phyloP scores from a whole-genome alignment of 1,140 invertebrate genomes.

The Thrips palmi region DNA sequence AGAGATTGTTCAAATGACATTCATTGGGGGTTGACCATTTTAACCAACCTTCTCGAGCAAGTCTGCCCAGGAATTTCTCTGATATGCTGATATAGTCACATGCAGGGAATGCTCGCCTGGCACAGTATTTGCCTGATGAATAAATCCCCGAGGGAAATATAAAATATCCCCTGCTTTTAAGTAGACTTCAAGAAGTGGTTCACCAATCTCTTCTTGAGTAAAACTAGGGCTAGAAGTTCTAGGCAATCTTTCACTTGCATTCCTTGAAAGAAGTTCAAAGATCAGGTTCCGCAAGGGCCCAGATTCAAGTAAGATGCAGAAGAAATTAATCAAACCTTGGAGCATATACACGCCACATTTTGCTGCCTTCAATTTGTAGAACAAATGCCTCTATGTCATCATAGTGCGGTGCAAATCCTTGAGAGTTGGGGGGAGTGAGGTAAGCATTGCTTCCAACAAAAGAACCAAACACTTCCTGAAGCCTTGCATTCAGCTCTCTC shows the following conservation, averaged over 20 bases:
- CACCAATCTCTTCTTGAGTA: slow-evolving; percentile 50
- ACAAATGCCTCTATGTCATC: slow-evolving; percentile 99
- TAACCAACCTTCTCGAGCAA: slow-evolving; percentile 48
- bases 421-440: slow-evolving; percentile 82
- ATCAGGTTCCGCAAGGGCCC: not conserved
- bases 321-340: slow-evolving; percentile 30
- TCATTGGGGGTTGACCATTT: too few relatives aligned
- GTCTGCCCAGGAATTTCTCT: slow-evolving; percentile 79
- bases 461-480: slow-evolving; percentile 89
- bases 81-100: slow-evolving; percentile 80
- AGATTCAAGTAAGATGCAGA: not conserved
- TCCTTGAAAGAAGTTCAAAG: slow-evolving; percentile 17
- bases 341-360: slow-evolving; percentile 82
- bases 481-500: slow-evolving; percentile 33
- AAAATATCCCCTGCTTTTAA: slow-evolving; percentile 77
- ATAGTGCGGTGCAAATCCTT: slow-evolving; percentile 96
- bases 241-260: slow-evolving; percentile 42
- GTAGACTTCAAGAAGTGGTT: slow-evolving; percentile 63
- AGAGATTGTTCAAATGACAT: slow-evolving; percentile 4
- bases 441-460: slow-evolving; percentile 91
- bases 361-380: slow-evolving; percentile 87
- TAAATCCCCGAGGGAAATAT: slow-evolving; percentile 82
- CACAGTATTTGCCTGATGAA: slow-evolving; percentile 74
- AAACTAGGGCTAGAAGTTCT: slow-evolving; percentile 72
- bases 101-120: slow-evolving; percentile 71